Percentiles rank a stretch among this genome's conserved stretches.
phyloP scores from a whole-genome alignment of 2,797 vertebrate genomes.

The Sebastolobus altivelis region DNA sequence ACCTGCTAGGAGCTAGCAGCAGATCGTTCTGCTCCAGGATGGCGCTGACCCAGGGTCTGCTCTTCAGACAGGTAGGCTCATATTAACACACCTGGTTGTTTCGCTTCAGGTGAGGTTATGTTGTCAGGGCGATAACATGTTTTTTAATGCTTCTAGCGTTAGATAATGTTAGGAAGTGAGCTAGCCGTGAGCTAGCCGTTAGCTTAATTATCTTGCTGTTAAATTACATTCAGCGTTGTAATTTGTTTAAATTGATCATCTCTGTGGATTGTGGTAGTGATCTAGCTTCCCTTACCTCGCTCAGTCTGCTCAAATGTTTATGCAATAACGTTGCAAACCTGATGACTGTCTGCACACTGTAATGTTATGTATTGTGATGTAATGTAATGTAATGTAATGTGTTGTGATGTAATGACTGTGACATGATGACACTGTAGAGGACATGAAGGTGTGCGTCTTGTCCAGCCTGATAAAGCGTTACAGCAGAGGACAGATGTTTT shows the following conservation, averaged over 20 bases:
- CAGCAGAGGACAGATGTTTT: background rate
- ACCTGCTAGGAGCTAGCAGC: slow-evolving; percentile 11
- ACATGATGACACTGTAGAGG: background rate
- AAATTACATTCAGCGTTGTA: background rate
- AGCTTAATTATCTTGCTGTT: background rate
- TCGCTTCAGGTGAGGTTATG: fast-evolving
- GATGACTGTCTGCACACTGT: background rate
- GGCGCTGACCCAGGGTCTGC: slow-evolving; percentile 52
- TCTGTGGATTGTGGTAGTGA: background rate
- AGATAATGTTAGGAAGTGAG: background rate
- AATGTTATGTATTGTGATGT: background rate
- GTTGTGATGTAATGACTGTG: background rate
- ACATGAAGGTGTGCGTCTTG: background rate
- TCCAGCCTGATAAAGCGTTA: background rate
- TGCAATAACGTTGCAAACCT: background rate
- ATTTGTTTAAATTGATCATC: fast-evolving
- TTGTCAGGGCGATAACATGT: no score
- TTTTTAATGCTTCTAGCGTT: background rate
- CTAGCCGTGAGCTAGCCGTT: slow-evolving; percentile 23
- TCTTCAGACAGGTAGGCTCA: slow-evolving; percentile 81
- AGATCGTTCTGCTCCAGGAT: slow-evolving; percentile 64
- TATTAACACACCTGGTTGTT: background rate
- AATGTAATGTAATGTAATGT: no score
- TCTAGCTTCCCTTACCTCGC: fast-evolving
- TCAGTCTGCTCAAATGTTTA: background rate